phyloP scores from a whole-genome alignment of 2,797 vertebrate species.

The Nannoperca australis region DNA sequence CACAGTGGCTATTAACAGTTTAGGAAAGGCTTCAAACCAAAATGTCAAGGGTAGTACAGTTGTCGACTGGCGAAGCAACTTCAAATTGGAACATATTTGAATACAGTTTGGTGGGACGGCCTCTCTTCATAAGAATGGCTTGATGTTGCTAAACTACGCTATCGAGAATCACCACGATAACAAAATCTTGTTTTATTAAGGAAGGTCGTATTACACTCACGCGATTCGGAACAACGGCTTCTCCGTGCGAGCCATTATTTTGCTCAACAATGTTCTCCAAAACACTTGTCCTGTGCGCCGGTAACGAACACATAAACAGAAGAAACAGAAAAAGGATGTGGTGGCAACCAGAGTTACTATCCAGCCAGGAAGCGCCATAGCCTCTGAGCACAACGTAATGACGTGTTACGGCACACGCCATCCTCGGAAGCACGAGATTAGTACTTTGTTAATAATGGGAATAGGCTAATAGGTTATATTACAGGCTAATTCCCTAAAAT shows the following conservation, averaged over 20 bases:
- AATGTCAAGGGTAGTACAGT: fast-evolving
- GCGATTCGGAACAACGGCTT: slow-evolving; percentile 93
- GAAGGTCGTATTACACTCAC: slow-evolving; percentile 81
- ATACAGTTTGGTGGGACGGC: not conserved
- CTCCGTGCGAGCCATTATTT: slow-evolving; percentile 91
- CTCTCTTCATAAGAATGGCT: not conserved
- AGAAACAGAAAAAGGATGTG: slow-evolving; percentile 69
- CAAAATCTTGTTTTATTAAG: not conserved
- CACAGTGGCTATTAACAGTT: fast-evolving
- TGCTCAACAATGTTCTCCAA: slow-evolving; percentile 57
- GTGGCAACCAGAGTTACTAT: slow-evolving; percentile 53
- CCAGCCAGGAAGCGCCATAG: slow-evolving; percentile 82
- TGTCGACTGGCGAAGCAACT: not conserved
- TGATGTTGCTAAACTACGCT: slow-evolving; percentile 32
- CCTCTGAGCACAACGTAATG: slow-evolving; percentile 45
- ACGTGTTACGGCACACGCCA: slow-evolving; percentile 8
- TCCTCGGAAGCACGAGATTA: slow-evolving; percentile 12
- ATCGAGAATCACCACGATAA: not conserved
- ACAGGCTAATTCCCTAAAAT: too few relatives aligned
- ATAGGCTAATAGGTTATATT: too few relatives aligned
- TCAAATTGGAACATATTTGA: not conserved
- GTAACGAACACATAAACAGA: slow-evolving; percentile 76
- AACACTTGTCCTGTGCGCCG: slow-evolving; percentile 43
- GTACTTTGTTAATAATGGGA: too few relatives aligned
- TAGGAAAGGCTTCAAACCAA: fast-evolving